Percentiles rank a stretch among this genome's conserved stretches.
Evolutionary conservation across 2,888 invertebrate species (phyloP).

Genomic region (Hybos culiciformis): DNA sequence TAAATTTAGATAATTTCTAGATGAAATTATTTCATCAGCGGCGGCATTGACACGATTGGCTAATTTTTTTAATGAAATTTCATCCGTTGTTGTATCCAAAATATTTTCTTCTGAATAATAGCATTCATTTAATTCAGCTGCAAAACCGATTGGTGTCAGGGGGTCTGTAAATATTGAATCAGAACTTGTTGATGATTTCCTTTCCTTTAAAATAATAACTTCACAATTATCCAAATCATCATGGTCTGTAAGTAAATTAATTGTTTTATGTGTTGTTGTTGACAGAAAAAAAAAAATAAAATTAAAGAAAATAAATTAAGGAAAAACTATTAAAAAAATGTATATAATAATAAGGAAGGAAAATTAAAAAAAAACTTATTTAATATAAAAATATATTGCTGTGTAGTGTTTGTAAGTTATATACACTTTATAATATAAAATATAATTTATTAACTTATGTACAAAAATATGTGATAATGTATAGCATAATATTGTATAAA

Average conservation of each 20-base stretch:
- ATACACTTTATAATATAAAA: too few relatives aligned
- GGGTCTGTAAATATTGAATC: slow-evolving; percentile 67
- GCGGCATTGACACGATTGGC: too few relatives aligned
- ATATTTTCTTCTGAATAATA: slow-evolving; percentile 48
- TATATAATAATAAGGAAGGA: too few relatives aligned
- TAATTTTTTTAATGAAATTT: too few relatives aligned
- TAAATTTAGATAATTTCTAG: not conserved
- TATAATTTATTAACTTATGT: too few relatives aligned
- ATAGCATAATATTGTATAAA: too few relatives aligned
- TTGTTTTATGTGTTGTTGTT: too few relatives aligned
- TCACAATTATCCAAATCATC: slow-evolving; percentile 19
- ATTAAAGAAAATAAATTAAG: not conserved
- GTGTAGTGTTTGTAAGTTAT: too few relatives aligned
- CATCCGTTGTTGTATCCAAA: slow-evolving; percentile 16
- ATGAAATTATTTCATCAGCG: not conserved
- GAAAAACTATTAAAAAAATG: too few relatives aligned
- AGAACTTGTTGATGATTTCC: slow-evolving; percentile 46
- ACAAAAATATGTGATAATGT: too few relatives aligned
- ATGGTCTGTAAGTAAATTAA: slow-evolving; percentile 13
- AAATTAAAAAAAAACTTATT: too few relatives aligned
- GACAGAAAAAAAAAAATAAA: slow-evolving; percentile 11
- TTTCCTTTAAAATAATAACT: slow-evolving; percentile 23
- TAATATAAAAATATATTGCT: too few relatives aligned
- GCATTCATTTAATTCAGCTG: slow-evolving; percentile 48
- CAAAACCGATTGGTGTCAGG: slow-evolving; percentile 45